phyloP scores from a whole-genome alignment of 2,113 vertebrate species.

The Arothron firmamentum region DNA sequence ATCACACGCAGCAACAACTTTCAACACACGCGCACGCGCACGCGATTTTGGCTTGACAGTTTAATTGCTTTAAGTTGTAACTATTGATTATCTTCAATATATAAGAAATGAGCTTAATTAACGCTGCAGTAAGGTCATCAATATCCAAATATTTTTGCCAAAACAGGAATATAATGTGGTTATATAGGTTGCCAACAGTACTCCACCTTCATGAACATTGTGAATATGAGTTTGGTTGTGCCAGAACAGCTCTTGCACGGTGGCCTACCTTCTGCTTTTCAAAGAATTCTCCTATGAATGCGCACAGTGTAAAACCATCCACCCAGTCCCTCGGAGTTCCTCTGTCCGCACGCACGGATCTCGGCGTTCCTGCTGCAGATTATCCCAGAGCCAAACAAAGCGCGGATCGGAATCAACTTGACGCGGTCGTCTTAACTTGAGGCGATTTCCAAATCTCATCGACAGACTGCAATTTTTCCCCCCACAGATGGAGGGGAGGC shows the following conservation, averaged over 20 bases:
- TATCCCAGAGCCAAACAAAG: conserved; percentile 60
- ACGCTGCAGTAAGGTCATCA: too few relatives aligned
- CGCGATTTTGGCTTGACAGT: background rate
- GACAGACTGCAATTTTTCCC: conserved; percentile 24
- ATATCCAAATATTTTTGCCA: too few relatives aligned
- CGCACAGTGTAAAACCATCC: conserved; percentile 59
- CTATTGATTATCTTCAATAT: too few relatives aligned
- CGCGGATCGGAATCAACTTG: conserved; percentile 52
- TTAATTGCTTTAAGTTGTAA: too few relatives aligned
- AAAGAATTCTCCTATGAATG: conserved; percentile 27
- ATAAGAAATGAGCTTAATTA: too few relatives aligned
- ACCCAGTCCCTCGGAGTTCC: conserved; percentile 50
- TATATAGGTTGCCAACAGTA: too few relatives aligned
- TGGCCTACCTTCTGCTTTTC: conserved; percentile 55
- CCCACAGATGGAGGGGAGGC: conserved; percentile 9
- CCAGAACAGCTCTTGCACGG: conserved; percentile 7
- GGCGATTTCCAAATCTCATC: conserved; percentile 44
- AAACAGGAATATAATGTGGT: too few relatives aligned
- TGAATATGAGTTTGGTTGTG: conserved; percentile 7
- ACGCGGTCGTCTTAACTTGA: conserved; percentile 49
- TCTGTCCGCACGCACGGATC: conserved; percentile 43
- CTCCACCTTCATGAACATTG: conserved; percentile 1
- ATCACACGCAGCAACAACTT: conserved; percentile 40
- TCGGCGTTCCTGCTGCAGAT: conserved; percentile 52
- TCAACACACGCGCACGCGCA: background rate